Evolutionary conservation across 2,113 vertebrate genomes (phyloP), one percentile per base, ranked within the genome.

Genomic region (Cepphus grylle): DNA sequence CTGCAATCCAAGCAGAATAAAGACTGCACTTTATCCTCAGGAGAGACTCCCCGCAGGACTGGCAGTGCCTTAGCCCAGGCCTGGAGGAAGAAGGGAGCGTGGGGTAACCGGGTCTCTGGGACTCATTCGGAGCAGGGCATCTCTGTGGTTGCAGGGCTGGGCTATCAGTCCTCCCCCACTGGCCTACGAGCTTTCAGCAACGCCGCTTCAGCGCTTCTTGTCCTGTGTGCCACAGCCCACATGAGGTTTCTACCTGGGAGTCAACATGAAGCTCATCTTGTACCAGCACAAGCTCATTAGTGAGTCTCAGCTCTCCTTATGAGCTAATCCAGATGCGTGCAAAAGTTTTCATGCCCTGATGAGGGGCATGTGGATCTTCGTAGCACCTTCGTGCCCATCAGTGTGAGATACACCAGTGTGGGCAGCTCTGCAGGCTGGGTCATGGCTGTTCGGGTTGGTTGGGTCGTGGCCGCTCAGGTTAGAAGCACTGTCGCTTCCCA

Each of bases 301-400:
- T 40, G 59, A 30, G 30, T 21, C 65, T 58, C 27, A 40, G 34
- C 73, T 87, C 65, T 85, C 27, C 40, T 52, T 22, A 56, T 0
- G 0, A 65, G 58, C 43, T 77, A 15, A 38, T 65, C 45, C 82
- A 92, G 43, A 50, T 26, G 11, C 6, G 17, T 81, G 43, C 45
- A 52, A 30, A 38, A 11, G 19, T 42, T 92, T 69, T 30, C 45
- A 22, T 1, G 2, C 7, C 45, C 34, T 2, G 2, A 0, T 2
- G 12, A 52, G 74, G 36, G 20, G 3, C 1, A 9, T 29, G 42
- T 59, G 49, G 34, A 5, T 49, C 63, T 62, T 71, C 0, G 0
- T 30, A 36, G 36, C 40, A 38, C 16, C n/a, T 82, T 58, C 19
- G 2, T 3, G 5, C 36, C 29, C 40, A 15, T 30, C 50, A 15